phyloP scores from a whole-genome alignment of 2,113 vertebrate genomes.

The Clarias macrocephalus region DNA sequence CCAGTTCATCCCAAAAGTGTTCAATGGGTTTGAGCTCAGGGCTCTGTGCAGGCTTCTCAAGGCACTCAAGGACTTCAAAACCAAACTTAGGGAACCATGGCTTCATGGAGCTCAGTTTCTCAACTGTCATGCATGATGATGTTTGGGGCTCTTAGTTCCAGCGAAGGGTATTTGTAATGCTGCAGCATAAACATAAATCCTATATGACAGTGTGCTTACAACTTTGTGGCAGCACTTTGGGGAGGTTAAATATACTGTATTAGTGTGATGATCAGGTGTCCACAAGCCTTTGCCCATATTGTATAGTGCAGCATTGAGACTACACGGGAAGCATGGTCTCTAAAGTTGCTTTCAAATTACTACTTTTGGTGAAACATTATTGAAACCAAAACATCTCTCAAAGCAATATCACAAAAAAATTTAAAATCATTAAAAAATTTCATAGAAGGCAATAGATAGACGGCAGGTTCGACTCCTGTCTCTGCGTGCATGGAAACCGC shows the following conservation, averaged over 20 bases:
- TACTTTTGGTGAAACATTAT: too few relatives aligned
- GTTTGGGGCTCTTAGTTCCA: not conserved
- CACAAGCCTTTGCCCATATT: not conserved
- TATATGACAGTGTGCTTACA: too few relatives aligned
- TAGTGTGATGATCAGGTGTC: not conserved
- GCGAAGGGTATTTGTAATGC: not conserved
- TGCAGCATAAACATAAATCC: not conserved
- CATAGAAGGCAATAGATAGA: not conserved
- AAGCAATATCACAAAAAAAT: too few relatives aligned
- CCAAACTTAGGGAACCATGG: not conserved
- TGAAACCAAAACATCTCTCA: too few relatives aligned
- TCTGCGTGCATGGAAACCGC: too few relatives aligned
- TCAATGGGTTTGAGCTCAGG: not conserved
- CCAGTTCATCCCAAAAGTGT: not conserved
- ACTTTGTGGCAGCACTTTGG: too few relatives aligned
- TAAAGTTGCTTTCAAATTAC: too few relatives aligned
- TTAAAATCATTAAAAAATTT: not conserved
- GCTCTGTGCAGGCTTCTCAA: not conserved
- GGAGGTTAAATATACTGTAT: not conserved
- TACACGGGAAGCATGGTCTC: too few relatives aligned
- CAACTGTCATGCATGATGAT: not conserved
- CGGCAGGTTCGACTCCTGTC: too few relatives aligned
- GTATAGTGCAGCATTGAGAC: not conserved
- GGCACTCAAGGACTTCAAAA: not conserved
- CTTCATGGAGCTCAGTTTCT: not conserved